Percentiles rank a stretch among this genome's conserved stretches.
Evolutionary conservation across 2,888 invertebrate genomes (phyloP).

Genomic region (Caenorhabditis sulstoni): DNA sequence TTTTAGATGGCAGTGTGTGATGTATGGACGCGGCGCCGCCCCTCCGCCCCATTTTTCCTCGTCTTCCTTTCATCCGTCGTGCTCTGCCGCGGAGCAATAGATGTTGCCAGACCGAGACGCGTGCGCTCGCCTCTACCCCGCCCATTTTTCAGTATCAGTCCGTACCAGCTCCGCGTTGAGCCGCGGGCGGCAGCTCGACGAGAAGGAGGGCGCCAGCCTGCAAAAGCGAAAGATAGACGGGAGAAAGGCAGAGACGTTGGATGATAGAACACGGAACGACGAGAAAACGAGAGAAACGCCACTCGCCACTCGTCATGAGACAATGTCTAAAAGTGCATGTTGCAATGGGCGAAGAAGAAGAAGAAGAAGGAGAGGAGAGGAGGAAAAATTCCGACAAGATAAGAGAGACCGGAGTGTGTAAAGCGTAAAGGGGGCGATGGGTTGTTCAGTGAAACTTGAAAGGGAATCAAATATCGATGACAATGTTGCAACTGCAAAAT

Average conservation of each 20-base stretch:
- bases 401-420: no score
- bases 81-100: no score
- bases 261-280: slow-evolving; percentile 43
- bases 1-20: slow-evolving; percentile 43
- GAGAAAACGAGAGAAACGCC: slow-evolving; percentile 10
- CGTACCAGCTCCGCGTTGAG: slow-evolving; percentile 46
- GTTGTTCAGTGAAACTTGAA: no score
- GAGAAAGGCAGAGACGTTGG: not conserved
- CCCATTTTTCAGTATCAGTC: slow-evolving; percentile 57
- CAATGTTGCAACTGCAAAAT: no score
- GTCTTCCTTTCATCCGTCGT: no score
- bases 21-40: slow-evolving; percentile 9
- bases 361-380: no score
- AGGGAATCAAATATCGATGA: no score
- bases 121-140: slow-evolving; percentile 8
- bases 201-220: slow-evolving; percentile 27
- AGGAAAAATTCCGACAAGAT: no score
- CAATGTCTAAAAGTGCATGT: slow-evolving; percentile 49
- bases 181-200: slow-evolving; percentile 18
- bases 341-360: slow-evolving; percentile 25
- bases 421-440: no score
- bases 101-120: no score
- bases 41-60: no score
- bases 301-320: slow-evolving; percentile 1
- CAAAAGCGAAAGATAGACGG: not conserved